A percentile compares a stretch with the other conserved stretches of the same genome.
Evolutionary conservation across 2,888 invertebrate genomes (phyloP).

Genomic region (Luperina testacea): DNA sequence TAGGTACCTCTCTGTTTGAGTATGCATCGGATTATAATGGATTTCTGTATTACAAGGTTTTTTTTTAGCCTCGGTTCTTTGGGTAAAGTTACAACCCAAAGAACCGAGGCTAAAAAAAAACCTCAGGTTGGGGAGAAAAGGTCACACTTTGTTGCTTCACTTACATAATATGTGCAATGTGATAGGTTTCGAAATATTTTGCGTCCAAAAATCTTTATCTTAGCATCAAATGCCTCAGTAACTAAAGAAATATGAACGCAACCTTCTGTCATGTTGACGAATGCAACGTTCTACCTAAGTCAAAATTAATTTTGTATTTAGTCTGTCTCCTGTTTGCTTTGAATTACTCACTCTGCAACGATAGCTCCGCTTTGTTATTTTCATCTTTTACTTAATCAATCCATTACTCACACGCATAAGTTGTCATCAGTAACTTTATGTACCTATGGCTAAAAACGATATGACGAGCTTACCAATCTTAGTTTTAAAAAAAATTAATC

Average conservation of each 20-base stretch:
- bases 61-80: constrained; percentile 1
- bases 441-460: background rate
- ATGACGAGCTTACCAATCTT: background rate
- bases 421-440: background rate
- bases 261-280: background rate
- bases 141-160: background rate
- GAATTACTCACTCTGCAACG: no score
- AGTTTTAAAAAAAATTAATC: background rate
- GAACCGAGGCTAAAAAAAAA: no score
- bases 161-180: background rate
- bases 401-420: no score
- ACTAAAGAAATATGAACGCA: background rate
- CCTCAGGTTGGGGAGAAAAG: background rate
- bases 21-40: background rate
- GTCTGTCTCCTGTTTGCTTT: background rate
- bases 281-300: background rate
- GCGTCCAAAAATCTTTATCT: no score
- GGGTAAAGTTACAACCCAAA: no score
- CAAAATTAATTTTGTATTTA: background rate
- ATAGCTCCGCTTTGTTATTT: no score
- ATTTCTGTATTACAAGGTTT: background rate
- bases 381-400: no score
- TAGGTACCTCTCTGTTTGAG: constrained; percentile 1
- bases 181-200: background rate
- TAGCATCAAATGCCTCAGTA: background rate